Percentiles rank a stretch among this genome's conserved stretches.
These are phyloP conservation scores for Choristoneura rosaceana DNA, from an alignment of 2,888 invertebrate genomes.

Conservation along the genomic window DNA sequence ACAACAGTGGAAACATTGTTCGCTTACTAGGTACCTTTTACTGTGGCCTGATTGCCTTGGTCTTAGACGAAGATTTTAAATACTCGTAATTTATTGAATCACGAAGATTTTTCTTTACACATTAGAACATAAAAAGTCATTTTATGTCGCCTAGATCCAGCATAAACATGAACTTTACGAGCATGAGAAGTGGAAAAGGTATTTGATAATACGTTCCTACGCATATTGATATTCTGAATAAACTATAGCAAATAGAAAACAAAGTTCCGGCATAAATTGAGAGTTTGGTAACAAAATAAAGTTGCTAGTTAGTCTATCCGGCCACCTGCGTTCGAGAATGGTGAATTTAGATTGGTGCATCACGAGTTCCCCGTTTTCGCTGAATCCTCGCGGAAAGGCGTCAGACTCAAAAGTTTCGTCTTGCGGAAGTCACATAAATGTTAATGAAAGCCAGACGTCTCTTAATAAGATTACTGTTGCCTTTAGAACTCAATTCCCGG, in stretches of 20 bases:
- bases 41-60: no score
- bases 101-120: no score
- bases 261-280: slow-evolving; percentile 69
- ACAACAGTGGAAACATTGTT: no score
- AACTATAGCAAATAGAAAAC: slow-evolving; percentile 32
- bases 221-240: background rate
- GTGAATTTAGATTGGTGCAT: slow-evolving; percentile 74
- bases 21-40: no score
- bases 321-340: slow-evolving; percentile 69
- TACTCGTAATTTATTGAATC: no score
- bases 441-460: slow-evolving; percentile 82
- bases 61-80: no score
- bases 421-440: slow-evolving; percentile 79
- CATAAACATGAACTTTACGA: no score
- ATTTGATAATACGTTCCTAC: slow-evolving; percentile 16
- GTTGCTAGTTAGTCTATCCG: slow-evolving; percentile 63
- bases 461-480: slow-evolving; percentile 81
- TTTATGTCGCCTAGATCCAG: no score
- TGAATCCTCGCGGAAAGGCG: slow-evolving; percentile 50
- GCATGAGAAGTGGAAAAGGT: no score
- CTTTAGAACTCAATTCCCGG: slow-evolving; percentile 80
- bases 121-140: no score
- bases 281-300: slow-evolving; percentile 60
- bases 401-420: slow-evolving; percentile 64
- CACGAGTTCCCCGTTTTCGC: slow-evolving; percentile 43